Evolutionary conservation across 92 coral and sea anemone species (phyloP), one percentile per base, ranked within the genome.

Genomic region (Porites lobata): DNA sequence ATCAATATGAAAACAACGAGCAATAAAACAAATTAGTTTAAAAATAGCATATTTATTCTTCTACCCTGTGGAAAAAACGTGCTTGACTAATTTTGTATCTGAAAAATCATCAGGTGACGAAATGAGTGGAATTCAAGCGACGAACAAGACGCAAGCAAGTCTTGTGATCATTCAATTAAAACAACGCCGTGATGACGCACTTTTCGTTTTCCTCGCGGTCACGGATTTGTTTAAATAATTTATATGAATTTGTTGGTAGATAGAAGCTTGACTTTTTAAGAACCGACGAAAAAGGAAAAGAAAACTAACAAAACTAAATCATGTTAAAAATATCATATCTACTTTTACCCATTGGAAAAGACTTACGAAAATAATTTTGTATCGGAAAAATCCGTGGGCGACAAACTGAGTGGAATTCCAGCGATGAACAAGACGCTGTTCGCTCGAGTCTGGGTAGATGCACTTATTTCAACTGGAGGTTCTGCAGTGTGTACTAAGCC

Each of bases 341-440:
- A 11, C 56, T 59, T 7, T 70, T 82, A 82, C 86, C 76, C 7
- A 2, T 11, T 24, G 10, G 54, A 1, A 43, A 52, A 75, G 18
- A 85, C 91, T 7, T 92, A 85, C 10, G 0, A 1, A 50, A 83
- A 80, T 32, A 92, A 38, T 7, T 1, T 38, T 13, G 81, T 87
- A 43, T 92, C 56, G 12, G 92, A 68, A 90, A 90, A 88, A 15
- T 8, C 13, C 38, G 3, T 4, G 3, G 47, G 6, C 6, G 47
- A 38, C 47, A 43, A 0, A 61, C 18, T 11, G 19, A 71, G 15
- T 43, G 94, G 94, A 18, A 92, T 92, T 68, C 94, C 94, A 21
- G 90, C 94, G 21, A 92, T 21, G 67, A 51, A 92, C 67, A 92
- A 73, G 43, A 73, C 71, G 20, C 21, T 86, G 38, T 84, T 78